Evolutionary conservation across 2,888 invertebrate species (phyloP), one percentile per base, ranked within the genome.

Genomic region (Hypselothyrea guttata): DNA sequence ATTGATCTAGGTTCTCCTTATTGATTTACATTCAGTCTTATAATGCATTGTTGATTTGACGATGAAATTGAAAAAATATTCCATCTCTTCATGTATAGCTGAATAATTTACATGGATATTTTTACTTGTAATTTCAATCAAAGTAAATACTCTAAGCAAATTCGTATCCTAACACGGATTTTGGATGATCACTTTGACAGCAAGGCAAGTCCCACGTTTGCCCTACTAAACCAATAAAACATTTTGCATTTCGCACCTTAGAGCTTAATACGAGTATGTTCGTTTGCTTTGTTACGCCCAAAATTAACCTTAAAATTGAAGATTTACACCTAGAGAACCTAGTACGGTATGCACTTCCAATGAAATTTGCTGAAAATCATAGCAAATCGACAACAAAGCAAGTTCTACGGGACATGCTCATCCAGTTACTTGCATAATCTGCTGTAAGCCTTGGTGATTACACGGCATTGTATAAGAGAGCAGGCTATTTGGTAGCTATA

Each of bases 381-480:
- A 69, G 57, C 42, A 30, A 35, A 60, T 47, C 55, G 9, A 22
- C 3, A 9, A 49, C 60, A 70, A 67, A 58, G 48, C 63, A 64
- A 65, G 60, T 67, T 66, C 37, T 12, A 37, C 28, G 53, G 51
- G 35, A 37, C 42, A 33, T 18, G 7, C 45, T 71, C 60, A 68
- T 62, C 54, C 57, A 73, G 72, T 75, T 76, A 74, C 84, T 88
- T 88, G 78, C 87, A 87, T 88, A 88, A 88, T 88, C 88, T 87
- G 87, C 68, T 69, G 86, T 87, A 88, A 88, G 81, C 79, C 78
- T 76, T 57, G 53, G 70, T 71, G 86, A 87, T 88, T 87, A 88
- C 86, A 82, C 57, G 73, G 66, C 75, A 77, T 75, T 85, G 75
- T 64, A 48, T 45, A 70, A 75, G 65, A 63, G 51, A 31, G 45